Evolutionary conservation across 2,113 vertebrate species (phyloP), one percentile per base, ranked within the genome.

Genomic region (Archilochus colubris): DNA sequence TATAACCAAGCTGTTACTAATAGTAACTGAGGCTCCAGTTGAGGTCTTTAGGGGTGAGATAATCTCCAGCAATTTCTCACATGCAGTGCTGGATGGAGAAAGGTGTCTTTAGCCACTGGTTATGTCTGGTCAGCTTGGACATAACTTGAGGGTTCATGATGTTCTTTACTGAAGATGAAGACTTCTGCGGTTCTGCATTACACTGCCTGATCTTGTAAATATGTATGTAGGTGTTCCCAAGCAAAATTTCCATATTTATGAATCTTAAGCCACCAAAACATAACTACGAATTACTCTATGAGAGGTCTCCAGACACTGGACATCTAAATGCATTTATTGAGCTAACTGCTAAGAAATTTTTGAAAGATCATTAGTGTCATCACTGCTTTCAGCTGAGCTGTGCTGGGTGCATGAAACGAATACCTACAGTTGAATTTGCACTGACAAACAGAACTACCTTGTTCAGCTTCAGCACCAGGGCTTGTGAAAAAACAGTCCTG

Each of bases 111-210:
- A 72, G 64, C 38, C 5, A 27, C 7, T 14, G 12, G 25, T 66
- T 79, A 15, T 2, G 8, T 46, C 15, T 75, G 46, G 38, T 70
- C 59, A 69, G 0, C 31, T 24, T 82, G 66, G 44, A 82, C 0
- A 0, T 1, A 5, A 5, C 33, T 78, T 74, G 55, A 64, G 23
- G 48, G 53, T 88, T 70, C 20, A 20, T 44, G 28, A 17, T 48
- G 31, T 13, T 81, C 82, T 96, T 95, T 93, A 88, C 51, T 87
- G 79, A 95, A 89, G 61, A 95, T 82, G 73, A 62, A 74, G 59
- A 74, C 46, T 15, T 82, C 77, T 54, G 93, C 30, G 94, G 82
- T 83, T 95, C 94, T 94, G 75, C 38, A 91, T 67, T 67, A 86
- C 40, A 58, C 70, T 91, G 78, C 31, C 48, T 91, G 81, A 31